Evolutionary conservation across 2,888 invertebrate species (phyloP).

Genomic region (Cordilura impudica): DNA sequence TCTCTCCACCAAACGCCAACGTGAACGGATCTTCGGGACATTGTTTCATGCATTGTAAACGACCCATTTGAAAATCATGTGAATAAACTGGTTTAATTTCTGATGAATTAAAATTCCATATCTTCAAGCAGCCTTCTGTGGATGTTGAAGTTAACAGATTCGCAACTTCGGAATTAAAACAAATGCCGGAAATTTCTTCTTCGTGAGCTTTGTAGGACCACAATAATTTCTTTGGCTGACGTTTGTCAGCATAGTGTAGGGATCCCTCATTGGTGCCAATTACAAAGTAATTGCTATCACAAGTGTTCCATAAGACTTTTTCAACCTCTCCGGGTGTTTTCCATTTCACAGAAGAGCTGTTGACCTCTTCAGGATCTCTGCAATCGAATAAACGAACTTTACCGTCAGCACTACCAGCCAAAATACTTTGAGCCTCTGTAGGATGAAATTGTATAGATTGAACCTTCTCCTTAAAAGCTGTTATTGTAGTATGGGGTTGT

Average conservation of each 20-base stretch:
- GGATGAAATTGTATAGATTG: conserved; percentile 92
- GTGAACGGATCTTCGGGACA: conserved; percentile 90
- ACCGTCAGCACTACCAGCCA: conserved; percentile 92
- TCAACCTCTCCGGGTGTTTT: conserved; percentile 87
- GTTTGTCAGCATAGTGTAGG: conserved; percentile 86
- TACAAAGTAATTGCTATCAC: conserved; percentile 87
- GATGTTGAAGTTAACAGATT: conserved; percentile 88
- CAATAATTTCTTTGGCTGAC: conserved; percentile 82
- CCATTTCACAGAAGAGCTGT: conserved; percentile 81
- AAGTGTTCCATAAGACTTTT: conserved; percentile 89
- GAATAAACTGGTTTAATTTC: conserved; percentile 72
- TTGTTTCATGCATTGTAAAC: conserved; percentile 84
- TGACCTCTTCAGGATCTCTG: conserved; percentile 83
- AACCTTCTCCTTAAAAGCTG: conserved; percentile 88
- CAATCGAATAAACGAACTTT: conserved; percentile 90
- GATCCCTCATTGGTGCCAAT: conserved; percentile 81
- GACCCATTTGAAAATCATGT: conserved; percentile 84
- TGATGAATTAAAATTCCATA: conserved; percentile 84
- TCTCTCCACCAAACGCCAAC: conserved; percentile 91
- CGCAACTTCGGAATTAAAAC: conserved; percentile 84
- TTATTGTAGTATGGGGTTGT: conserved; percentile 86
- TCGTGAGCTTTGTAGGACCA: conserved; percentile 89
- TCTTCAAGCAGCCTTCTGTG: conserved; percentile 88
- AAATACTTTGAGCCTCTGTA: conserved; percentile 87
- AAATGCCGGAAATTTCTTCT: conserved; percentile 90